phyloP scores from a whole-genome alignment of 1,140 invertebrate genomes.

The Acromyrmex heyeri region DNA sequence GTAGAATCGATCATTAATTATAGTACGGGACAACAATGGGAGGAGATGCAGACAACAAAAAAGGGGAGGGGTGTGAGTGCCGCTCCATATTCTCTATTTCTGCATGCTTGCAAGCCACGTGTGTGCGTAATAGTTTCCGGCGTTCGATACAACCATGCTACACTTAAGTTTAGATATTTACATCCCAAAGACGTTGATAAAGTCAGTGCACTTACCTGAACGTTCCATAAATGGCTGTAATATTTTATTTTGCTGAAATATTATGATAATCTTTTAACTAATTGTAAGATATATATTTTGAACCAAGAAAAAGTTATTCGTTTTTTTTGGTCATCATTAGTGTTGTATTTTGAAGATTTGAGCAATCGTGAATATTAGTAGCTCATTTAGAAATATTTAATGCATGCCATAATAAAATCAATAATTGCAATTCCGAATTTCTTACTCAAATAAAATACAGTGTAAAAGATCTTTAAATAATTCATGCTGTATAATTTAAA shows the following conservation, averaged over 20 bases:
- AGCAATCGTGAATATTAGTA: constrained; percentile 1
- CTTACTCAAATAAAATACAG: neutral
- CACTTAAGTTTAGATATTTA: constrained; percentile 13
- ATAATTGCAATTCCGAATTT: neutral
- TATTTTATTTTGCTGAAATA: neutral
- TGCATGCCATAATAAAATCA: neutral
- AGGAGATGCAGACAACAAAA: constrained; percentile 46
- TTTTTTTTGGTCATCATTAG: neutral
- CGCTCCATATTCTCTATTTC: constrained; percentile 48
- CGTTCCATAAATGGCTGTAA: neutral
- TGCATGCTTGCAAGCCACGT: constrained; percentile 31
- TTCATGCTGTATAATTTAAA: neutral
- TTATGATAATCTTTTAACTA: neutral
- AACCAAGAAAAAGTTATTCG: neutral
- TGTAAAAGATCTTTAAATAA: constrained; percentile 15
- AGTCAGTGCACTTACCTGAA: constrained; percentile 33
- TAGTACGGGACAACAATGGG: constrained; percentile 48
- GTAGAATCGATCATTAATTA: constrained; percentile 56
- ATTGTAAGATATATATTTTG: neutral
- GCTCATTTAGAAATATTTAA: neutral
- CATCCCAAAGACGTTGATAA: neutral
- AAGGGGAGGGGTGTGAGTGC: constrained; percentile 26
- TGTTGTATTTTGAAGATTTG: constrained; percentile 3
- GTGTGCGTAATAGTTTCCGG: constrained; percentile 48
- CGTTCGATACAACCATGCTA: constrained; percentile 13